Evolutionary conservation across 2,888 invertebrate species (phyloP).

Genomic region (Parnassius smintheus): DNA sequence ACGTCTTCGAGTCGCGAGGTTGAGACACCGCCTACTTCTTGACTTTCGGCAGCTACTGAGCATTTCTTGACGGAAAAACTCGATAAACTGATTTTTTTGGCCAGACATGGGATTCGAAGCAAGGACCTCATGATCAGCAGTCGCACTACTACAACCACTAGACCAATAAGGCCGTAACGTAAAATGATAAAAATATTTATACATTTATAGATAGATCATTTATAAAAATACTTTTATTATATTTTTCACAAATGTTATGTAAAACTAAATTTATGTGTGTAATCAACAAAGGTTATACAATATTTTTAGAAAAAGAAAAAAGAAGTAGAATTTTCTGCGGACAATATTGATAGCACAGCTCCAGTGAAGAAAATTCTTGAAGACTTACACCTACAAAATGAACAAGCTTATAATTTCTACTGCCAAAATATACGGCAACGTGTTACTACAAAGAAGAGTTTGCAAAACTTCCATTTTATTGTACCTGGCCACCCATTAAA

Average conservation of each 20-base stretch:
- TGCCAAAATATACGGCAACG: constrained; percentile 46
- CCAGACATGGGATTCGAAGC: too few species aligned
- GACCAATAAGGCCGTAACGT: too few species aligned
- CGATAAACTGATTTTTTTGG: too few species aligned
- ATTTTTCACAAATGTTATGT: neutral
- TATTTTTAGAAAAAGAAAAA: constrained; percentile 32
- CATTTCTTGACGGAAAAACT: too few species aligned
- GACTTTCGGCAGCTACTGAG: too few species aligned
- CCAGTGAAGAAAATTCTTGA: constrained; percentile 52
- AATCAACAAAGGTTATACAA: neutral
- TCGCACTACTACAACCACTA: too few species aligned
- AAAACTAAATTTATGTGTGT: neutral
- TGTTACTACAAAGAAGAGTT: constrained; percentile 29
- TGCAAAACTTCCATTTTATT: constrained; percentile 41
- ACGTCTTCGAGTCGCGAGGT: too few species aligned
- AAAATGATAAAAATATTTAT: neutral
- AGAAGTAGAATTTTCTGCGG: constrained; percentile 40
- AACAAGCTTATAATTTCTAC: constrained; percentile 49
- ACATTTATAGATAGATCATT: too few species aligned
- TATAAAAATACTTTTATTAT: neutral
- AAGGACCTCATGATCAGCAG: too few species aligned
- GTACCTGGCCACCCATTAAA: constrained; percentile 56
- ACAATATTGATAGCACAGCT: constrained; percentile 51
- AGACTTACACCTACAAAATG: constrained; percentile 44
- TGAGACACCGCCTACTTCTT: too few species aligned